Base-by-base conservation (phyloP, 2,797 vertebrate genomes). In the Decapterus maruadsi region DNA sequence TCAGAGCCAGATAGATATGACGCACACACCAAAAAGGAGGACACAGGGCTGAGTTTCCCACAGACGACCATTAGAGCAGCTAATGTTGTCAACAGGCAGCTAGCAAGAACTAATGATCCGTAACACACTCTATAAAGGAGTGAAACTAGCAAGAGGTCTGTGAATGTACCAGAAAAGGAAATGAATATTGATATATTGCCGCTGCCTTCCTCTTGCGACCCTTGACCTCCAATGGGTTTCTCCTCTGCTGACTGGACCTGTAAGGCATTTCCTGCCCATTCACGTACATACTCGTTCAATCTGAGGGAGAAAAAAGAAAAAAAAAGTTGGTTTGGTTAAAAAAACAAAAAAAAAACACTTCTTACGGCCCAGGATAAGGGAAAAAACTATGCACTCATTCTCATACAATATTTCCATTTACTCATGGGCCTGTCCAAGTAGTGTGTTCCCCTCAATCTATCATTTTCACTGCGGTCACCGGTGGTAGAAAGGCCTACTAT, bases 361-460 rank as follows among this genome's bases (percentile, higher is more conserved):
- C 80, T 85, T 66, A 80, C 45, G n/a, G 77, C 56, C 60, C 64
- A 76, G 81, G 84, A 88, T 84, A 68, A 83, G 22, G 81, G 88
- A 75, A 89, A 93, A 93, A 93, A 90, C 58, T 88, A 83, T 87
- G 87, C 88, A 87, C 87, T 87, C 80, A 62, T 91, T 93, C 88
- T 90, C 90, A 82, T 92, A 91, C 86, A 90, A 82, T 90, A 90
- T 94, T 94, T 93, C 90, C 91, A 94, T 93, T 92, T 85, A 90
- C 84, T 93, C 90, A 94, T 87, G 71, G 81, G 87, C 78, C 83
- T 83, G 84, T 93, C 89, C 90, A 90, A 90, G 87, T 86, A 82
- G 80, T 84, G 82, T 71, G 86, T 90, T 94, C 80, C 83, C 88
- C 87, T 91, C 84, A 87, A 93, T 92, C 90, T 90, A 92, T 93